These are phyloP conservation scores for Microplitis manilae DNA, from an alignment of 2,888 invertebrate species.

Conservation along the genomic window DNA sequence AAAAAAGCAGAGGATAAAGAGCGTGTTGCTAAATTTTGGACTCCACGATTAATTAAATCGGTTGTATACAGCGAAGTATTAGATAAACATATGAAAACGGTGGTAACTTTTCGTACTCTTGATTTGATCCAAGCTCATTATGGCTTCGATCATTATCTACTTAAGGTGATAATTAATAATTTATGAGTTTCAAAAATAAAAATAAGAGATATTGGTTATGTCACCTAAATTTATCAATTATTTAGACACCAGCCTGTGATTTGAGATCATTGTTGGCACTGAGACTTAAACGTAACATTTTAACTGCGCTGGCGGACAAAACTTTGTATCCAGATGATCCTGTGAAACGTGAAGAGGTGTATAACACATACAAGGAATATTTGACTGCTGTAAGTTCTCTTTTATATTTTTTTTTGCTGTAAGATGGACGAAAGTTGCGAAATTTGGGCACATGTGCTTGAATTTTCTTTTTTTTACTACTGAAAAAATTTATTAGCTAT, in stretches of 20 bases:
- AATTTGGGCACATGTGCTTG: too few species aligned
- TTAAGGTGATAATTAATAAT: conserved; percentile 76
- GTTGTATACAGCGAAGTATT: conserved; percentile 93
- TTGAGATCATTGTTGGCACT: conserved; percentile 88
- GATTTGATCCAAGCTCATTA: conserved; percentile 88
- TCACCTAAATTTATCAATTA: conserved; percentile 11
- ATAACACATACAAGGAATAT: conserved; percentile 86
- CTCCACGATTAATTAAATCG: conserved; percentile 84
- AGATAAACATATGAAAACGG: conserved; percentile 85
- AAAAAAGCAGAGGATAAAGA: conserved; percentile 70
- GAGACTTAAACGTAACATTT: conserved; percentile 87
- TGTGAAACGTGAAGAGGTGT: conserved; percentile 79
- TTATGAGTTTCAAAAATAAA: conserved; percentile 4
- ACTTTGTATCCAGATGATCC: conserved; percentile 78
- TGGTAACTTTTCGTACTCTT: conserved; percentile 88
- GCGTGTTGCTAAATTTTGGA: conserved; percentile 90
- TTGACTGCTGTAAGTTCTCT: conserved; percentile 81
- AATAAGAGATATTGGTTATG: conserved; percentile 12
- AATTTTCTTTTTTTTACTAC: too few species aligned
- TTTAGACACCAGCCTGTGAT: conserved; percentile 91
- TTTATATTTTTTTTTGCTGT: conserved; percentile 25
- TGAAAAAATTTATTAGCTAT: too few species aligned
- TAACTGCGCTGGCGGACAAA: conserved; percentile 79
- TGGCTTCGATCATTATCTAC: conserved; percentile 95
- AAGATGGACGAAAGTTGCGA: too few species aligned